Conservation (phyloP, 2,797 vertebrate genomes). For the Discoglossus pictus region DNA sequence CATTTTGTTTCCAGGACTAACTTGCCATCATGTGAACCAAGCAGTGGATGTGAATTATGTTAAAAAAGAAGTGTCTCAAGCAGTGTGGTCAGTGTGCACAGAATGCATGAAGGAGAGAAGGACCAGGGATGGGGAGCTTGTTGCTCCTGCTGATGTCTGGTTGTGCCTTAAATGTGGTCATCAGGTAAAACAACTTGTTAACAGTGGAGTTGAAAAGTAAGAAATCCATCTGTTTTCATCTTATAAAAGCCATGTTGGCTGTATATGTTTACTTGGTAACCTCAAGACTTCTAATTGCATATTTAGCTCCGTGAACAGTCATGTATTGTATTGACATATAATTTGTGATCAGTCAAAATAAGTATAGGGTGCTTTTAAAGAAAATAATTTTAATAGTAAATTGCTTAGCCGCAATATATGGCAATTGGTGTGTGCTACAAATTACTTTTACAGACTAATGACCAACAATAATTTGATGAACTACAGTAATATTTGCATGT, state of each 20-base stretch:
- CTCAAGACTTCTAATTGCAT: too few species aligned
- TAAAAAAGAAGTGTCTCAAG: constrained; percentile 84
- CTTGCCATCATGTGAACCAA: constrained; percentile 89
- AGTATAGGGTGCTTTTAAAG: too few species aligned
- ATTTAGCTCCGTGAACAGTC: too few species aligned
- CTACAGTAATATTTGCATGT: too few species aligned
- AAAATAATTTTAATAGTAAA: too few species aligned
- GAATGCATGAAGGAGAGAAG: constrained; percentile 91
- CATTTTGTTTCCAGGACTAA: constrained; percentile 71
- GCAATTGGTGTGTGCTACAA: too few species aligned
- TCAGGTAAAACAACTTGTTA: constrained; percentile 76
- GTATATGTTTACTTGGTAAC: too few species aligned
- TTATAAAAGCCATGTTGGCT: not conserved
- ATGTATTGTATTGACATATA: too few species aligned
- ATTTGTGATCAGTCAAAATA: too few species aligned
- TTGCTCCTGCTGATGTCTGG: constrained; percentile 78
- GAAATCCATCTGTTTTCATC: not conserved
- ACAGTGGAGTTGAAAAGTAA: not conserved
- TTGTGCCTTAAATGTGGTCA: constrained; percentile 93
- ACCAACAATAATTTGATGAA: too few species aligned
- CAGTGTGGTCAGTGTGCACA: constrained; percentile 83
- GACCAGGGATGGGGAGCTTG: constrained; percentile 74
- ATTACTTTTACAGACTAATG: too few species aligned
- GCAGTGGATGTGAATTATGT: constrained; percentile 89
- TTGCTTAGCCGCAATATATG: too few species aligned